A percentile compares a stretch with the other conserved stretches of the same genome.
Conservation (phyloP, 2,888 invertebrate species). For the Lepidochitona cinerea region DNA sequence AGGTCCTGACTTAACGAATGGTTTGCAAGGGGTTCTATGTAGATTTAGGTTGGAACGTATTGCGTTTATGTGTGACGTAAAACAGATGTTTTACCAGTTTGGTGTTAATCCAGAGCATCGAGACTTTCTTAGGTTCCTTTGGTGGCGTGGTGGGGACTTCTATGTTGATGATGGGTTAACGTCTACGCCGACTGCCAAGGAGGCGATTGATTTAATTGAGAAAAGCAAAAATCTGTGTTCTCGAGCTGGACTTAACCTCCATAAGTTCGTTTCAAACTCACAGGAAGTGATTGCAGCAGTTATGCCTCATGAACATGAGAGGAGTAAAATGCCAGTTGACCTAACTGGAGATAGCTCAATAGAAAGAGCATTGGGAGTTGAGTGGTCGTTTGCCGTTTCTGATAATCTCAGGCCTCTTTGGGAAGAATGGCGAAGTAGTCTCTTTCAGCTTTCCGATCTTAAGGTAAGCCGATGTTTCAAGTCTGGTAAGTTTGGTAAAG, state of each 20-base stretch:
- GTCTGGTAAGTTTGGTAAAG: constrained; percentile 19
- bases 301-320: constrained; percentile 24
- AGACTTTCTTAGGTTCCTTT: constrained; percentile 25
- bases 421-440: constrained; percentile 15
- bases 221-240: constrained; percentile 23
- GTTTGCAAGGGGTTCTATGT: constrained; percentile 27
- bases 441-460: neutral
- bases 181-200: constrained; percentile 17
- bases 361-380: constrained; percentile 35
- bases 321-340: constrained; percentile 3
- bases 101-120: constrained; percentile 13
- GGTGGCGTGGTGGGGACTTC: constrained; percentile 24
- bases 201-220: constrained; percentile 24
- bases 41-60: constrained; percentile 25
- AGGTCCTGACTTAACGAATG: constrained; percentile 33
- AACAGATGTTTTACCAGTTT: constrained; percentile 28
- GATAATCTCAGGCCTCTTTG: no score
- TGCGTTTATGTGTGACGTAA: constrained; percentile 31
- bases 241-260: constrained; percentile 29
- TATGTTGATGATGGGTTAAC: constrained; percentile 40
- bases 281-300: constrained; percentile 29
- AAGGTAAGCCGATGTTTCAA: constrained; percentile 12
- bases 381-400: no score
- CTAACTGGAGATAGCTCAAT: constrained; percentile 9
- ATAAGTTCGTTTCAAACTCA: constrained; percentile 39